phyloP scores from a whole-genome alignment of 30 jellyfish, hydroid and myxozoan genomes.

The Aurelia sp. region DNA sequence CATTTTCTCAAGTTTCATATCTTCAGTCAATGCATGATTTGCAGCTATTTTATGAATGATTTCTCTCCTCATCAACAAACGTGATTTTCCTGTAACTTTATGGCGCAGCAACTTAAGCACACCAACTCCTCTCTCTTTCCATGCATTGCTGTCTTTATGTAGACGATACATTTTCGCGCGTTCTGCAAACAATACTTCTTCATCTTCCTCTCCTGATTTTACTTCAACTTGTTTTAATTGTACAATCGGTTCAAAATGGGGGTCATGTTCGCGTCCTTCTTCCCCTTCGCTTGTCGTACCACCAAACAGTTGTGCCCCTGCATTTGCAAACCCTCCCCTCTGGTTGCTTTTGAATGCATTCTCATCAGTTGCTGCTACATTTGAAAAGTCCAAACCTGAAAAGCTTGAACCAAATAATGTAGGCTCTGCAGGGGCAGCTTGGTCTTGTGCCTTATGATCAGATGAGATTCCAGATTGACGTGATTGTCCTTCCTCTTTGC shows the following conservation, averaged over 20 bases:
- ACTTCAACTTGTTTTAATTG: slow-evolving; percentile 63
- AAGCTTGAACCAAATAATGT: slow-evolving; percentile 53
- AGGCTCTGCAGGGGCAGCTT: too few species aligned
- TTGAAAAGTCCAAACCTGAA: slow-evolving; percentile 66
- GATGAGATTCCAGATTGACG: too few species aligned
- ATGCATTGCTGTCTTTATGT: slow-evolving; percentile 42
- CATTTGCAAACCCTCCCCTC: slow-evolving; percentile 65
- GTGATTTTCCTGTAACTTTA: slow-evolving; percentile 16
- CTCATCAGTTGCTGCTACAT: slow-evolving; percentile 44
- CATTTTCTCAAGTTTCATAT: slow-evolving; percentile 63
- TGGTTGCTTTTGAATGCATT: slow-evolving; percentile 14
- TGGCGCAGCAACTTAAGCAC: slow-evolving; percentile 63
- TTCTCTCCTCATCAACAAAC: slow-evolving; percentile 91
- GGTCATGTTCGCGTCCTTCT: slow-evolving; percentile 35
- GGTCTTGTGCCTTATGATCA: too few species aligned
- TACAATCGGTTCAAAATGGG: slow-evolving; percentile 79
- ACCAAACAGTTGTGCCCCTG: slow-evolving; percentile 63
- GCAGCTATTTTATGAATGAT: slow-evolving; percentile 86
- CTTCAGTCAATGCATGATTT: slow-evolving; percentile 70
- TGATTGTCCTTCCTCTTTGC: not conserved
- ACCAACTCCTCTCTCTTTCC: slow-evolving; percentile 97
- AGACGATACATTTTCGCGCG: slow-evolving; percentile 78
- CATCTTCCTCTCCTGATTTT: slow-evolving; percentile 88
- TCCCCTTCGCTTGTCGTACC: slow-evolving; percentile 4
- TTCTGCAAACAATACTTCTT: slow-evolving; percentile 56